Evolutionary conservation across 2,113 vertebrate species (phyloP), one percentile per base, ranked within the genome.

Genomic region (Oxyruncus cristatus): DNA sequence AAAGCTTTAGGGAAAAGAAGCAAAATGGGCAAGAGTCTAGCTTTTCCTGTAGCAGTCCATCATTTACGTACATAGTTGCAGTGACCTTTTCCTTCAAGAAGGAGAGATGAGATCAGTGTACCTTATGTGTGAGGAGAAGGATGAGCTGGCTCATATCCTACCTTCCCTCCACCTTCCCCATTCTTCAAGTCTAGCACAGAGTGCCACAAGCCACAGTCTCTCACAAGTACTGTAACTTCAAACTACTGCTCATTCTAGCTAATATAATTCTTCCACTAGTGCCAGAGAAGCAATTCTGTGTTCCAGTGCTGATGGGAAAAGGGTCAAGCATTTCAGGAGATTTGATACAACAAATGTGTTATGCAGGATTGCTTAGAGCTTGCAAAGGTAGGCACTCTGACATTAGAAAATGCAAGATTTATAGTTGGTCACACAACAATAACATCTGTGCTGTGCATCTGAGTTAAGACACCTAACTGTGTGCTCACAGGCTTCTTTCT

Each of bases 161-260:
- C 41, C 32, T 73, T 39, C 8, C 8, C 12, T 5, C 18, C 2
- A 5, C 3, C 4, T 56, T 3, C 14, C 3, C 5, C 2, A 1
- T 63, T 50, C 33, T 46, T 85, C 33, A 47, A 33, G 11, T 63
- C 61, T 33, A 56, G 42, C 39, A 46, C 39, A 41, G 16, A 35
- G 7, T 82, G 21, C 52, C 14, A 32, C 26, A 56, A 72, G 26
- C 26, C 52, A 11, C 30, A 67, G 66, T 55, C 74, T 24, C 50
- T 58, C 53, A 2, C 50, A 35, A 66, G 46, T 44, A 28, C 15
- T 8, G n/a, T 83, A 62, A 30, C 58, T 89, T 81, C 56, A 75
- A 32, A 62, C 13, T 72, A 47, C 66, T 75, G 11, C 37, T 82
- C 27, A 7, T 35, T 74, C 35, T 59, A 32, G 33, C 47, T 65